These are phyloP conservation scores for Merluccius polli DNA, from an alignment of 2,797 vertebrate genomes.

Conservation along the genomic window DNA sequence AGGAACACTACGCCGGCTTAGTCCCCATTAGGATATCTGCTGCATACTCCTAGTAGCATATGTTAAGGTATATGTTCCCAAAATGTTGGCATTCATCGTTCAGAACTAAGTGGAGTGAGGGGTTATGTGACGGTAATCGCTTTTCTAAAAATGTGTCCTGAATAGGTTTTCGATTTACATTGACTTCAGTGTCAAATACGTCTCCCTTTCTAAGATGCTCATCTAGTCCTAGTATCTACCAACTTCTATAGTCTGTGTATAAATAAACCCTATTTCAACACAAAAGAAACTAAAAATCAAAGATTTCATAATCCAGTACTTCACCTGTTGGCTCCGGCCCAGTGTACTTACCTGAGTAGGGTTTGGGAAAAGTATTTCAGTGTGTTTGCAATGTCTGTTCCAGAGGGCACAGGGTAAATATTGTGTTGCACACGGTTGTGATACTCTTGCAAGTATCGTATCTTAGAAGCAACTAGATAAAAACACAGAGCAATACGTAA, in stretches of 20 bases:
- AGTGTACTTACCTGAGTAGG: slow-evolving; percentile 95
- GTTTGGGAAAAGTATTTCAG: slow-evolving; percentile 99
- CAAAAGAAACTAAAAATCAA: slow-evolving; percentile 47
- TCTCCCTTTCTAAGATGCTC: slow-evolving; percentile 20
- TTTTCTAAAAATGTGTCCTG: slow-evolving; percentile 10
- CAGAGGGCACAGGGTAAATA: slow-evolving; percentile 98
- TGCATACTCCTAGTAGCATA: not conserved
- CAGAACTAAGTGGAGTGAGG: not conserved
- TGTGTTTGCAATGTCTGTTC: slow-evolving; percentile 99
- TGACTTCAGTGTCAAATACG: slow-evolving; percentile 28
- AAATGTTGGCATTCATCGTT: not conserved
- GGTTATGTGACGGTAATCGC: not conserved
- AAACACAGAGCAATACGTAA: slow-evolving; percentile 70
- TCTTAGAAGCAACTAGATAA: slow-evolving; percentile 99
- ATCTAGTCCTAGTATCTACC: not conserved
- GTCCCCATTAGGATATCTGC: slow-evolving; percentile 1
- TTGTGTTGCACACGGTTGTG: slow-evolving; percentile 99
- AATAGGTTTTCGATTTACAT: slow-evolving; percentile 5
- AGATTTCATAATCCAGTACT: slow-evolving; percentile 55
- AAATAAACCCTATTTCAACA: slow-evolving; percentile 26
- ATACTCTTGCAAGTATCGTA: slow-evolving; percentile 99
- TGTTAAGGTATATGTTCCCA: not conserved
- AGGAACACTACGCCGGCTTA: slow-evolving; percentile 15
- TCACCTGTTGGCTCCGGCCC: slow-evolving; percentile 72
- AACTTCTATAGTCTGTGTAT: slow-evolving; percentile 20